Evolutionary conservation across 2,113 vertebrate genomes (phyloP).

Genomic region (Percopsis transmontana): DNA sequence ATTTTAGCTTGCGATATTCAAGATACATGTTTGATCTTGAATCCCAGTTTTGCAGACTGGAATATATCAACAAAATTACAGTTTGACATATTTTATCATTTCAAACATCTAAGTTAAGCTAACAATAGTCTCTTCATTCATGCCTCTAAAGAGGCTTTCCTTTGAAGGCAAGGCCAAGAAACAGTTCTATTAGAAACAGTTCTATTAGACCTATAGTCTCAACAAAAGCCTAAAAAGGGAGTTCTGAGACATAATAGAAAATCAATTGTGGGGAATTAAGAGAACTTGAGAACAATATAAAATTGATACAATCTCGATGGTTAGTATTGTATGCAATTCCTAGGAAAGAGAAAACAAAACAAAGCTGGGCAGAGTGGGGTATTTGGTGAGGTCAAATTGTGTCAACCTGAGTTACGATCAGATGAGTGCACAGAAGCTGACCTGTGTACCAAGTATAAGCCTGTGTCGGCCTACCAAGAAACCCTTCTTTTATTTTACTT

Average conservation of each 20-base stretch:
- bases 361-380: constrained; percentile 63
- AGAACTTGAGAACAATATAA: constrained; percentile 60
- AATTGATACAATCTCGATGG: constrained; percentile 56
- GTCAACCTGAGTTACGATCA: constrained; percentile 80
- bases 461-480: constrained; percentile 52
- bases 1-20: not conserved
- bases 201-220: constrained; percentile 46
- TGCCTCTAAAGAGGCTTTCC: constrained; percentile 54
- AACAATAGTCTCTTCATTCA: constrained; percentile 63
- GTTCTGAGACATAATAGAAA: constrained; percentile 68
- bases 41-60: not conserved
- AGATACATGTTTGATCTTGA: constrained; percentile 8
- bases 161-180: constrained; percentile 64
- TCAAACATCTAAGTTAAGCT: constrained; percentile 53
- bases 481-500: constrained; percentile 51
- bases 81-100: constrained; percentile 36
- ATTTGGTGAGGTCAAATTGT: constrained; percentile 75
- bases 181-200: constrained; percentile 68
- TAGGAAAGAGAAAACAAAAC: constrained; percentile 51
- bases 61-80: constrained; percentile 4
- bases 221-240: constrained; percentile 58
- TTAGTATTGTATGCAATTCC: constrained; percentile 62
- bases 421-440: constrained; percentile 68
- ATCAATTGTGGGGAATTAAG: constrained; percentile 74
- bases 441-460: constrained; percentile 59